A percentile compares a stretch with the other conserved stretches of the same genome.
Conservation (phyloP, 1,140 invertebrate genomes). For the Portunus trituberculatus region DNA sequence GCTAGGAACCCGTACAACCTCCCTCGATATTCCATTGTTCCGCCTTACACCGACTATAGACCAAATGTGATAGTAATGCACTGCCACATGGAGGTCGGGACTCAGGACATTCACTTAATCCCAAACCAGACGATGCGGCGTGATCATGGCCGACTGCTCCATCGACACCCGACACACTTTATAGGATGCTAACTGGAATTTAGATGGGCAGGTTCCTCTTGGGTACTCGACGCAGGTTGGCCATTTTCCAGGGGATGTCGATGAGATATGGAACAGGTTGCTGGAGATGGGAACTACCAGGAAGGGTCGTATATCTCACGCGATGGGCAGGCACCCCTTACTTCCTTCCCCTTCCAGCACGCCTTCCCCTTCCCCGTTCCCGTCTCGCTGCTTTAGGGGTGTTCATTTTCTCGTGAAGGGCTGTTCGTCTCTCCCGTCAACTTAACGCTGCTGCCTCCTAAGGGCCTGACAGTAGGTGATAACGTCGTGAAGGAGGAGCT, state of each 20-base stretch:
- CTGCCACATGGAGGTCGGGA: too few species aligned
- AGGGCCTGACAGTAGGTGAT: neutral
- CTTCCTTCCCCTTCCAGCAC: neutral
- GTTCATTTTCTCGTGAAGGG: neutral
- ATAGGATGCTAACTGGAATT: neutral
- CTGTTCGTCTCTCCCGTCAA: neutral
- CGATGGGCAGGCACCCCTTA: neutral
- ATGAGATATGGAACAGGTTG: slow-evolving; percentile 22
- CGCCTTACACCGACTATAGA: too few species aligned
- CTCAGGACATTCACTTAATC: too few species aligned
- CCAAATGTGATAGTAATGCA: too few species aligned
- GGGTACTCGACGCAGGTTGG: neutral
- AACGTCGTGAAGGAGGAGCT: too few species aligned
- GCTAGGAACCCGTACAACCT: too few species aligned
- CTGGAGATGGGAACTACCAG: neutral
- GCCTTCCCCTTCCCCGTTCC: neutral
- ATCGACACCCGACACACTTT: neutral
- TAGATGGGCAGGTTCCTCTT: neutral
- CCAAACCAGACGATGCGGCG: neutral
- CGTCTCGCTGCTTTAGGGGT: neutral
- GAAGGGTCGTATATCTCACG: neutral
- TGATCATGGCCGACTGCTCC: neutral
- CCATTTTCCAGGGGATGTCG: neutral
- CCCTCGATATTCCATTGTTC: too few species aligned
- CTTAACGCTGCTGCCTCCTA: neutral